These are phyloP conservation scores for Scaptomyza polygonia DNA, from an alignment of 2,888 invertebrate genomes.

Conservation along the genomic window DNA sequence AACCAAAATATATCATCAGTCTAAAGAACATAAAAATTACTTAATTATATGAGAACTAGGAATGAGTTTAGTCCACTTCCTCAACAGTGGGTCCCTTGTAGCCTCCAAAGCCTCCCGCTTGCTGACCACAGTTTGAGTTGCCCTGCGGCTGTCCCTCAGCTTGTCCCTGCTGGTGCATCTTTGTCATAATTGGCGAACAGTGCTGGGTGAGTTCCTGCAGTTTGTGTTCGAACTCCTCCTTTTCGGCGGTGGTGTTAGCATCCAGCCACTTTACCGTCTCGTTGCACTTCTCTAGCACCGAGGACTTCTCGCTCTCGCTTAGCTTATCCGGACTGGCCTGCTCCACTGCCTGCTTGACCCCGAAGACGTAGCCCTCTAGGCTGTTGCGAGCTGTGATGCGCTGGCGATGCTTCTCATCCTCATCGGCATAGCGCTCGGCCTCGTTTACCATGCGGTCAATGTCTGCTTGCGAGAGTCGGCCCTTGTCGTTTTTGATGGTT, in stretches of 20 bases:
- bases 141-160: conserved; percentile 19
- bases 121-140: conserved; percentile 84
- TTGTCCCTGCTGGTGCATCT: conserved; percentile 71
- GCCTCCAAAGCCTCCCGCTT: conserved; percentile 87
- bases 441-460: conserved; percentile 92
- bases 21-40: conserved; percentile 2
- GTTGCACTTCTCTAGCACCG: conserved; percentile 87
- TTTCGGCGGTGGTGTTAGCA: conserved; percentile 89
- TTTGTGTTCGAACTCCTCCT: conserved; percentile 88
- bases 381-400: conserved; percentile 32
- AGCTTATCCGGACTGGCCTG: conserved; percentile 87
- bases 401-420: conserved; percentile 32
- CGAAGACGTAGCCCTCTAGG: conserved; percentile 27
- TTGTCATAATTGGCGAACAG: conserved; percentile 86
- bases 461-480: conserved; percentile 91
- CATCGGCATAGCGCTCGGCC: conserved; percentile 89
- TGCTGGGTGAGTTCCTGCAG: conserved; percentile 55
- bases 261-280: conserved; percentile 88
- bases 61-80: conserved; percentile 75
- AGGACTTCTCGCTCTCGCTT: conserved; percentile 88
- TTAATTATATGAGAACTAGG: conserved; percentile 57
- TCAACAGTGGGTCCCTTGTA: conserved; percentile 82
- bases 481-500: conserved; percentile 92
- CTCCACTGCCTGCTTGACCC: conserved; percentile 83
- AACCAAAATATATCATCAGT: conserved; percentile 17